Base-by-base conservation (phyloP, 2,888 invertebrate genomes). In the Hirtodrosophila duncani region DNA sequence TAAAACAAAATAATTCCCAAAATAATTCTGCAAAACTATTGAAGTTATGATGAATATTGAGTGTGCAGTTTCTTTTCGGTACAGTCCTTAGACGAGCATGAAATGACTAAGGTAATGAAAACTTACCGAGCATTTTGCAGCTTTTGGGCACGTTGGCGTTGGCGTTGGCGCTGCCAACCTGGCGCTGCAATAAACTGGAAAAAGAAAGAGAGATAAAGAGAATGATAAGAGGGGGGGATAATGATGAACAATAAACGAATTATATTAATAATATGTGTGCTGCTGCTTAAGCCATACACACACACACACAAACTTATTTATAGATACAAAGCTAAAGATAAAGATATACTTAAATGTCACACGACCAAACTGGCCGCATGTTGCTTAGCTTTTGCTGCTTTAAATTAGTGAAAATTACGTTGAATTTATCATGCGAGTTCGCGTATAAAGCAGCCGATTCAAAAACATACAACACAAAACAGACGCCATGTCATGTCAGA, bases 401-500 rank as follows among this genome's bases (percentile, higher is more conserved):
- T 77, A 70, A 75, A 75, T 75, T 74, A 74, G 70, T 60, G 57
- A 52, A 77, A 70, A 74, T 66, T 57, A 49, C 45, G 48, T 50
- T 42, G 52, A 66, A 55, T 68, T 70, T 61, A 56, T 70, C 63
- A 58, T 58, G 49, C 20, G 38, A 23, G 21, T 10, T 33, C 39
- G n/a, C n/a, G n/a, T n/a, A n/a, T 49, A 38, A 33, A 34, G 49
- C 39, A 52, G 30, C 33, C 20, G 9, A 33, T 16, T 31, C 31
- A 33, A 38, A 43, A 50, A 14, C 36, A 33, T 24, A 38, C 24
- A 52, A n/a, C 37, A 55, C 44, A 45, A 39, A 60, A 56, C 59
- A 63, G 77, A 74, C 67, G 74, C 74, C 75, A 69, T 69, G 78
- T 69, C 78, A 74, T 71, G 74, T 74, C 69, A 58, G 65, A 71